These are phyloP conservation scores for Nannoperca australis DNA, from an alignment of 2,797 vertebrate species.

Conservation along the genomic window DNA sequence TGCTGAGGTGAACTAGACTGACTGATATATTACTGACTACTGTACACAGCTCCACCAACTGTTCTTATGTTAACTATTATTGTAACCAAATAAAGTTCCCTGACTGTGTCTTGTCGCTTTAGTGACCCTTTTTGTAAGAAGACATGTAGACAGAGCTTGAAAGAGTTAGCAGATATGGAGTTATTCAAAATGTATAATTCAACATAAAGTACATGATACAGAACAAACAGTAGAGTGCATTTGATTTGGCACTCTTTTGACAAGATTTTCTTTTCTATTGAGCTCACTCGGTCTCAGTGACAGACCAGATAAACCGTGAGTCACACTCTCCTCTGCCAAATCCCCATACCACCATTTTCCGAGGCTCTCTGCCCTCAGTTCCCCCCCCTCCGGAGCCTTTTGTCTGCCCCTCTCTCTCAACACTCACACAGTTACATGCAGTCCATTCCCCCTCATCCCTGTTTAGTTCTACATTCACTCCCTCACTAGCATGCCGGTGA, in stretches of 20 bases:
- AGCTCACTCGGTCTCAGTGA: constrained; percentile 76
- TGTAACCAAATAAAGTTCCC: constrained; percentile 81
- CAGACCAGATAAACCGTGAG: constrained; percentile 85
- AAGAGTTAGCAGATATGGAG: neutral
- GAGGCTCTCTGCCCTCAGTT: constrained; percentile 51
- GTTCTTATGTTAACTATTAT: constrained; percentile 70
- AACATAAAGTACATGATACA: neutral
- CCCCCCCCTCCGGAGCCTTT: constrained; percentile 50
- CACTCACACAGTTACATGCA: constrained; percentile 1
- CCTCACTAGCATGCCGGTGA: constrained; percentile 15
- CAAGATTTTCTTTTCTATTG: constrained; percentile 41
- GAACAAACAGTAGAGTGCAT: neutral
- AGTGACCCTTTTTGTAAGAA: constrained; percentile 18
- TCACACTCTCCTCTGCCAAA: constrained; percentile 83
- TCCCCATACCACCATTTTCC: constrained; percentile 85
- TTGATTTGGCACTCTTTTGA: constrained; percentile 21
- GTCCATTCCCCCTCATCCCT: neutral
- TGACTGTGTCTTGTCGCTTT: constrained; percentile 68
- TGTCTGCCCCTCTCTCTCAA: constrained; percentile 13
- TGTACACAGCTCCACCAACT: constrained; percentile 80
- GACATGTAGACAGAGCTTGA: neutral
- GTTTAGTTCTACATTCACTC: constrained; percentile 7
- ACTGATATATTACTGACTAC: constrained; percentile 82
- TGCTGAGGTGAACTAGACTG: constrained; percentile 64
- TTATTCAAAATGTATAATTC: neutral